Evolutionary conservation across 2,888 invertebrate species (phyloP), one percentile per base, ranked within the genome.

Genomic region (Sinhomidia bicolor): DNA sequence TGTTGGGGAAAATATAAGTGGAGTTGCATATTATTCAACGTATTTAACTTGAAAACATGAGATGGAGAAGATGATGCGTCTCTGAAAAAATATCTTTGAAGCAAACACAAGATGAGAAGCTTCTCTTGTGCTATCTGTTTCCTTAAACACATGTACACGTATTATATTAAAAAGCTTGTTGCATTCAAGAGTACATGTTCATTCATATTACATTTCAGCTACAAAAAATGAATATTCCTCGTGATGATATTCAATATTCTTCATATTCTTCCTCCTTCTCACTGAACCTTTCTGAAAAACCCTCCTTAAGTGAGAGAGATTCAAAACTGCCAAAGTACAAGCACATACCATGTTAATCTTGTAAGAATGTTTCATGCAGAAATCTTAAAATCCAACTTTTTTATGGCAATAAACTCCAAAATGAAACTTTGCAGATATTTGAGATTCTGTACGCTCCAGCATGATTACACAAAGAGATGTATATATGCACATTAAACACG

Each of bases 401-500:
- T 47, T 74, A 47, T 44, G 71, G 29, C 47, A 44, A 54, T n/a
- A 78, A 36, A 47, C 47, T 57, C 41, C 29, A 54, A 54, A 32
- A 36, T 54, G 54, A 78, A 78, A 78, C n/a, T 78, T 32, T 1
- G 29, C 47, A 76, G 76, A 76, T 26, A 26, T 32, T 76, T 1
- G 9, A 51, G 0, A 26, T 29, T 23, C 74, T 23, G 10, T 41
- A 41, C n/a, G n/a, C n/a, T 10, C 47, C 14, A 47, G 12, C 36
- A 36, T 36, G 36, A 36, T 36, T 36, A 36, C 36, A 36, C 36
- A 36, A 5, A 7, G 36, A 36, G 4, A 10, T 41, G 14, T 9
- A 36, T 17, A 71, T 2, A 76, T 2, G 17, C n/a, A n/a, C n/a
- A n/a, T n/a, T 5, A 23, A 7, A 2, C n/a, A 65, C 9, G 44